Conservation (phyloP, 1,140 invertebrate species). For the Laodelphax striatellus region DNA sequence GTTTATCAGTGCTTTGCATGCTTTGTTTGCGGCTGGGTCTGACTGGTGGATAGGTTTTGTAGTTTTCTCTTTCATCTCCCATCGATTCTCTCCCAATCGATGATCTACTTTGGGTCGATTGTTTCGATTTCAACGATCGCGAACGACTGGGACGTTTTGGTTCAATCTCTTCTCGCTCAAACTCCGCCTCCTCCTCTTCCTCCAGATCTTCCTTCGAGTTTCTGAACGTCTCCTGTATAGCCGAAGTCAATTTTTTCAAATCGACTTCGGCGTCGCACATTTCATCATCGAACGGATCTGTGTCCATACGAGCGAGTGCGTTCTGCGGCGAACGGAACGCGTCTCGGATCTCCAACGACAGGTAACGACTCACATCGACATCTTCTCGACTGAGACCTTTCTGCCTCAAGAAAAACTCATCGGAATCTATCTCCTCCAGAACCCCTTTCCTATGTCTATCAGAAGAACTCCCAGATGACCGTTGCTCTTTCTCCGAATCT, state of each 20-base stretch:
- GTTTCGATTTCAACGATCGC: conserved; percentile 28
- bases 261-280: neutral
- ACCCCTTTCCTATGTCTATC: conserved; percentile 44
- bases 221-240: neutral
- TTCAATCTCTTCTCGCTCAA: neutral
- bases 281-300: conserved; percentile 27
- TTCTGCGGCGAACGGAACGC: conserved; percentile 55
- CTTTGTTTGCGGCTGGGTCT: conserved; percentile 29
- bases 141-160: conserved; percentile 20
- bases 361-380: conserved; percentile 59
- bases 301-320: conserved; percentile 44
- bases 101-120: conserved; percentile 14
- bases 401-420: conserved; percentile 71
- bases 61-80: conserved; percentile 17
- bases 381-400: conserved; percentile 70
- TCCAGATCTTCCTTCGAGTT: neutral
- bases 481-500: conserved; percentile 31
- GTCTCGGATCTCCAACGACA: conserved; percentile 64
- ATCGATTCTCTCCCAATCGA: conserved; percentile 18
- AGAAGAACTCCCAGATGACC: conserved; percentile 37
- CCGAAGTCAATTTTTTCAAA: neutral
- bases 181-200: conserved; percentile 28
- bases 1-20: conserved; percentile 21
- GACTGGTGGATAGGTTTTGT: conserved; percentile 29
- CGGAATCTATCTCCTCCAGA: conserved; percentile 72